These are phyloP conservation scores for Benthosema pterotum DNA, from an alignment of 2,797 vertebrate species.

Conservation along the genomic window DNA sequence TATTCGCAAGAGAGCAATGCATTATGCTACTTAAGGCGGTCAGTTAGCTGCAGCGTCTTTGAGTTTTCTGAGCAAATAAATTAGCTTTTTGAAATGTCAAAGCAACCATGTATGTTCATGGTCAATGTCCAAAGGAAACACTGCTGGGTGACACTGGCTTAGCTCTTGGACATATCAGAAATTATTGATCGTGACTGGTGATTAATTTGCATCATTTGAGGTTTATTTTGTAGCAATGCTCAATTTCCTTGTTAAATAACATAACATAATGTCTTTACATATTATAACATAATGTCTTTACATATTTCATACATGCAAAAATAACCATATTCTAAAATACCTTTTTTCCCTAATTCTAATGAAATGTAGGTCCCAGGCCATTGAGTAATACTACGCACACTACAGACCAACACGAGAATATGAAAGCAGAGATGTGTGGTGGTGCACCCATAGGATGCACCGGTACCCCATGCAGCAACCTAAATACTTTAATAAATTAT, in stretches of 20 bases:
- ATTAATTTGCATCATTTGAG: slow-evolving; percentile 17
- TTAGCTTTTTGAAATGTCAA: slow-evolving; percentile 37
- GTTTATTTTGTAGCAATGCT: neutral
- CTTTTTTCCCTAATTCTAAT: neutral
- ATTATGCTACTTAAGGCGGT: slow-evolving; percentile 54
- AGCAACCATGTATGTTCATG: slow-evolving; percentile 41
- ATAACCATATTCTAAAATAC: neutral
- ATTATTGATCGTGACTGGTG: slow-evolving; percentile 37
- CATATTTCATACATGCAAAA: too few species aligned
- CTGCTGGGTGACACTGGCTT: neutral
- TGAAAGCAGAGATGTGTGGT: slow-evolving; percentile 14
- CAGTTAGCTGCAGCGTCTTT: slow-evolving; percentile 49
- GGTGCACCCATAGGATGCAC: too few species aligned
- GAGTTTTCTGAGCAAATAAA: slow-evolving; percentile 50
- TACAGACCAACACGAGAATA: neutral
- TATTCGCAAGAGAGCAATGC: slow-evolving; percentile 63
- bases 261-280: too few species aligned
- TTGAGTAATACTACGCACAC: slow-evolving; percentile 14
- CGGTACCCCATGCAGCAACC: slow-evolving; percentile 7
- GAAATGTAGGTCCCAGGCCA: neutral
- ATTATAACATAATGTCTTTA: too few species aligned
- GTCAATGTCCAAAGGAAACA: slow-evolving; percentile 23
- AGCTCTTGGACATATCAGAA: slow-evolving; percentile 23
- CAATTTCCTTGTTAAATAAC: neutral
- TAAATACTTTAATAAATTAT: slow-evolving; percentile 31